A percentile compares a stretch with the other conserved stretches of the same genome.
Evolutionary conservation across 2,888 invertebrate species (phyloP).

Genomic region (Tetanocera ferruginea): DNA sequence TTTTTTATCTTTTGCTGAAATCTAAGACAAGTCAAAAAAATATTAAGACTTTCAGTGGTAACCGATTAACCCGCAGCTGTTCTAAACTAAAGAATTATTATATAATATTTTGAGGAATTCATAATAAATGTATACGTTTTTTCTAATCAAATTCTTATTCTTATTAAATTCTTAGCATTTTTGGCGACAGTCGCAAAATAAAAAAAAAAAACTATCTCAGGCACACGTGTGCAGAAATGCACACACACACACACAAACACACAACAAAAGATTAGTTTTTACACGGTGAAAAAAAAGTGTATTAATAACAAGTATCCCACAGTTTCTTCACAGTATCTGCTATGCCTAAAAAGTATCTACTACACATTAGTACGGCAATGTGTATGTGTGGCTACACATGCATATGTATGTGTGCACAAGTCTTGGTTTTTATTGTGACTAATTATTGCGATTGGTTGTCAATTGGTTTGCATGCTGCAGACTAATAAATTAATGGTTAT

Average conservation of each 20-base stretch:
- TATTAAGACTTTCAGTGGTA: no score
- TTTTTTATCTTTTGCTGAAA: no score
- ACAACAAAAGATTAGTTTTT: not conserved
- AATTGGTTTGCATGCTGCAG: constrained; percentile 69
- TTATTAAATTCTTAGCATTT: constrained; percentile 9
- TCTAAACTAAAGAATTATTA: no score
- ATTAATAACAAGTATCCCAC: constrained; percentile 3
- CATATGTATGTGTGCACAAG: not conserved
- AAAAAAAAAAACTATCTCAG: not conserved
- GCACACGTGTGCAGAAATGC: constrained; percentile 15
- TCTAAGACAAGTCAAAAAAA: no score
- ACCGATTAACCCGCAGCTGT: no score
- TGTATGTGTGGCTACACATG: not conserved
- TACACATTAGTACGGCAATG: not conserved
- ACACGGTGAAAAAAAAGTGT: not conserved
- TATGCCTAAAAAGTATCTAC: not conserved
- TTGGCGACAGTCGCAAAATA: not conserved
- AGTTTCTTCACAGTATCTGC: not conserved
- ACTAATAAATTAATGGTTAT: constrained; percentile 66
- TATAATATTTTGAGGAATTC: no score
- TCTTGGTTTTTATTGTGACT: constrained; percentile 58
- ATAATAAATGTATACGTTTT: not conserved
- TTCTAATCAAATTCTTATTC: not conserved
- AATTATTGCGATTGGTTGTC: constrained; percentile 68
- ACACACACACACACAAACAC: constrained; percentile 9